Percentiles rank a stretch among this genome's conserved stretches.
Conservation (phyloP, 2,888 invertebrate genomes). For the Cinara cedri region DNA sequence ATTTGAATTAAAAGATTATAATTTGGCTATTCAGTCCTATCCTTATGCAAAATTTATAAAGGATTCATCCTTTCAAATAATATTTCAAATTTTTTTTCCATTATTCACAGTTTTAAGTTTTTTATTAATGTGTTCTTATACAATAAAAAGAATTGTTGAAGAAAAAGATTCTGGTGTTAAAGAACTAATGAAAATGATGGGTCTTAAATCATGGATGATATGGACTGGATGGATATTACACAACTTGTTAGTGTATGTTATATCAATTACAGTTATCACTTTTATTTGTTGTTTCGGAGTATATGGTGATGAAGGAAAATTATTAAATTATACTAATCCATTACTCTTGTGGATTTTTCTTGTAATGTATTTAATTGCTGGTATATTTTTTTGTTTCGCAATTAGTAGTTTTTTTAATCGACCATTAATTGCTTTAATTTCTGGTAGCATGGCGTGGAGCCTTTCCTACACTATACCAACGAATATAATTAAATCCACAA, state of each 20-base stretch:
- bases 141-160: constrained; percentile 67
- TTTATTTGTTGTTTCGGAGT: constrained; percentile 59
- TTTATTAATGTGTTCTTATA: constrained; percentile 60
- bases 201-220: constrained; percentile 66
- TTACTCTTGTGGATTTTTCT: constrained; percentile 58
- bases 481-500: background rate
- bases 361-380: constrained; percentile 29
- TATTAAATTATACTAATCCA: constrained; percentile 57
- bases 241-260: constrained; percentile 66
- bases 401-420: constrained; percentile 28
- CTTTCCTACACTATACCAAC: background rate
- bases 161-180: constrained; percentile 69
- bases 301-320: constrained; percentile 55
- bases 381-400: constrained; percentile 45
- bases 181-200: constrained; percentile 70
- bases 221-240: constrained; percentile 67
- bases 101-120: constrained; percentile 57
- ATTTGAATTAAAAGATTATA: background rate
- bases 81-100: constrained; percentile 15
- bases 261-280: constrained; percentile 69
- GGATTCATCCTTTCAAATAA: background rate
- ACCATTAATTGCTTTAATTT: constrained; percentile 38
- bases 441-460: constrained; percentile 18
- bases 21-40: constrained; percentile 37
- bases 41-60: constrained; percentile 23